phyloP scores from a whole-genome alignment of 1,140 invertebrate species.

The Heliothis virescens region DNA sequence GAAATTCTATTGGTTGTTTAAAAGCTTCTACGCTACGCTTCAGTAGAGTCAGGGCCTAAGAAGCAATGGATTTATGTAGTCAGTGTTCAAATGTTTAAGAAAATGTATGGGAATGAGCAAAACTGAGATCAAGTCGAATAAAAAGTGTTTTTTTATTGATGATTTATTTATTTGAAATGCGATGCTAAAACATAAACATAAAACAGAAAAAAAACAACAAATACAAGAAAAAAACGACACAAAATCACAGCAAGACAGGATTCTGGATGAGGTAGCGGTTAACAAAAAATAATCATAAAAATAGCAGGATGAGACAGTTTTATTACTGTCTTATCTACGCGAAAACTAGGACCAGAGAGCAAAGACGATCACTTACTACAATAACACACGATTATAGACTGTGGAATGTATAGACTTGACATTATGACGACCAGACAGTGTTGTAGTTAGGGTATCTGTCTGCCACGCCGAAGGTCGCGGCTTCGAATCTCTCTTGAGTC shows the following conservation, averaged over 20 bases:
- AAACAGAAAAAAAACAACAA: background rate
- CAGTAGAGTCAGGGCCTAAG: too few relatives aligned
- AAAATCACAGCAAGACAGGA: conserved; percentile 31
- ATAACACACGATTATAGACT: background rate
- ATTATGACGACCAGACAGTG: background rate
- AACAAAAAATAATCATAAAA: conserved; percentile 17
- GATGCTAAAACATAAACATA: background rate
- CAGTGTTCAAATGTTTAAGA: too few relatives aligned
- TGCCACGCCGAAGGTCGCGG: too few relatives aligned
- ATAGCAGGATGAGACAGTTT: conserved; percentile 9
- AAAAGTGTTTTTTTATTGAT: background rate
- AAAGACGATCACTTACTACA: conserved; percentile 21
- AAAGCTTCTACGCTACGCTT: too few relatives aligned
- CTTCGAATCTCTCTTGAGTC: too few relatives aligned
- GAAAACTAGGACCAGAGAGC: conserved; percentile 21
- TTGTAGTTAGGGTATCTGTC: background rate
- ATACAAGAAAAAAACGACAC: conserved; percentile 5
- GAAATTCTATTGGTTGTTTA: too few relatives aligned
- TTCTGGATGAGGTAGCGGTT: conserved; percentile 24
- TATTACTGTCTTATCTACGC: background rate
- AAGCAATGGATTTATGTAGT: too few relatives aligned
- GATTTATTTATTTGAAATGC: background rate
- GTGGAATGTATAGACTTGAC: background rate
- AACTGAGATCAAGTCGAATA: background rate
- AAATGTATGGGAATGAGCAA: too few relatives aligned